phyloP scores from a whole-genome alignment of 2,797 vertebrate species.

The Rhinichthys osculus region DNA sequence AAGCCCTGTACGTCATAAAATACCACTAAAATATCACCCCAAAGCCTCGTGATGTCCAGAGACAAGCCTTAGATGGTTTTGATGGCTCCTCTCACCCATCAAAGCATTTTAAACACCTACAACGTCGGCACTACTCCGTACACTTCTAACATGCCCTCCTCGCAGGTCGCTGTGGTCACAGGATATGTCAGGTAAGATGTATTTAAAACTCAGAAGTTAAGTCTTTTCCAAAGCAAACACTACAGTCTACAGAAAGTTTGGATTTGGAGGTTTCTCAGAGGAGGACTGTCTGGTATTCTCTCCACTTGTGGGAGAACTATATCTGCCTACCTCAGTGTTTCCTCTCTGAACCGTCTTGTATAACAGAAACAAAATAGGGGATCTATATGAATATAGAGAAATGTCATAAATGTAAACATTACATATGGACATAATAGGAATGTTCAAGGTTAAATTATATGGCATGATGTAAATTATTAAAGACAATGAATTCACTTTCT shows the following conservation, averaged over 20 bases:
- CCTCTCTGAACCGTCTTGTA: slow-evolving; percentile 13
- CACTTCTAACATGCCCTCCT: slow-evolving; percentile 61
- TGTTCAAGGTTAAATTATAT: not conserved
- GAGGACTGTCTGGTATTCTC: slow-evolving; percentile 31
- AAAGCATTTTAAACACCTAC: slow-evolving; percentile 49
- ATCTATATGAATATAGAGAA: not conserved
- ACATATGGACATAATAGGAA: not conserved
- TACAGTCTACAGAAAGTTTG: slow-evolving; percentile 38
- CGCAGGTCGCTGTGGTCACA: slow-evolving; percentile 60
- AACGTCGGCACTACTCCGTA: slow-evolving; percentile 37
- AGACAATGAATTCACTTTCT: not conserved
- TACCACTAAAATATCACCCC: slow-evolving; percentile 60
- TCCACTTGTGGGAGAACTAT: slow-evolving; percentile 37
- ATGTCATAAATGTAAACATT: not conserved
- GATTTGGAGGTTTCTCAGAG: slow-evolving; percentile 35
- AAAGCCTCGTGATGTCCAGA: slow-evolving; percentile 61
- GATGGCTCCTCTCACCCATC: slow-evolving; percentile 41
- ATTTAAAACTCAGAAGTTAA: slow-evolving; percentile 58
- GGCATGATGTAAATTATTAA: not conserved
- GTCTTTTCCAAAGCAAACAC: slow-evolving; percentile 55
- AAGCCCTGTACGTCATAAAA: slow-evolving; percentile 59
- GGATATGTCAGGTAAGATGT: slow-evolving; percentile 59
- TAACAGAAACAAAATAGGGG: not conserved
- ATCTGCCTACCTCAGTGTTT: slow-evolving; percentile 23
- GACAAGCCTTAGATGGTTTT: slow-evolving; percentile 58